Evolutionary conservation across 1,140 invertebrate species (phyloP).

Genomic region (Aphidius ervi): DNA sequence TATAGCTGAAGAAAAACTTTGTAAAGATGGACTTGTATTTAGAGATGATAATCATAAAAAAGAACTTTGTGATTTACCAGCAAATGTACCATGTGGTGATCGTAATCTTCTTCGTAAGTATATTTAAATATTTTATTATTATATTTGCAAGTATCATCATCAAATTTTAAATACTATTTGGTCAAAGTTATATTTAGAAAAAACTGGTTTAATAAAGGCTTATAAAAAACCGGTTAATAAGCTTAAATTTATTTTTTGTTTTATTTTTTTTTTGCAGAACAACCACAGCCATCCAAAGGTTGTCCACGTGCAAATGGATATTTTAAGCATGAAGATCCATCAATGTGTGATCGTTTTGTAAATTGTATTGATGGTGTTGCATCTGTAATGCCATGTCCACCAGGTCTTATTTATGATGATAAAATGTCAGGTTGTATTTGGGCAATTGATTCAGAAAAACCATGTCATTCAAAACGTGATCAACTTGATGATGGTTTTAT

Average conservation of each 20-base stretch:
- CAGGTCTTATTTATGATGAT: conserved; percentile 77
- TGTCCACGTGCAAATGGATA: conserved; percentile 79
- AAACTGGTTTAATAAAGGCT: not conserved
- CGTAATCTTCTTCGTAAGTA: conserved; percentile 73
- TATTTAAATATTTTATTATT: not conserved
- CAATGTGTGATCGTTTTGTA: conserved; percentile 76
- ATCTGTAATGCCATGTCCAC: conserved; percentile 71
- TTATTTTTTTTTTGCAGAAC: conserved; percentile 56
- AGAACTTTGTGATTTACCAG: conserved; percentile 73
- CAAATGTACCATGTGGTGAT: conserved; percentile 74
- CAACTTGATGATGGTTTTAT: conserved; percentile 71
- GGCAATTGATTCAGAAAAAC: conserved; percentile 60
- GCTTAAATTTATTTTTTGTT: conserved; percentile 2
- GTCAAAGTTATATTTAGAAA: not conserved
- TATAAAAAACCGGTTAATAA: not conserved
- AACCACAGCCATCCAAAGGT: conserved; percentile 64
- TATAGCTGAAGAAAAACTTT: conserved; percentile 65
- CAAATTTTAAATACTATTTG: too few species aligned
- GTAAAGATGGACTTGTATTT: conserved; percentile 79
- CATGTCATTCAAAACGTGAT: conserved; percentile 65
- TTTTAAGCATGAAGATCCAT: conserved; percentile 73
- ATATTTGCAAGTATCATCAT: not conserved
- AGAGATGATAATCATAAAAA: conserved; percentile 69
- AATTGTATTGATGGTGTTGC: conserved; percentile 74
- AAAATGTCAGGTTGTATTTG: conserved; percentile 71